Evolutionary conservation across 2,797 vertebrate species (phyloP).

Genomic region (Liparis tanakae): DNA sequence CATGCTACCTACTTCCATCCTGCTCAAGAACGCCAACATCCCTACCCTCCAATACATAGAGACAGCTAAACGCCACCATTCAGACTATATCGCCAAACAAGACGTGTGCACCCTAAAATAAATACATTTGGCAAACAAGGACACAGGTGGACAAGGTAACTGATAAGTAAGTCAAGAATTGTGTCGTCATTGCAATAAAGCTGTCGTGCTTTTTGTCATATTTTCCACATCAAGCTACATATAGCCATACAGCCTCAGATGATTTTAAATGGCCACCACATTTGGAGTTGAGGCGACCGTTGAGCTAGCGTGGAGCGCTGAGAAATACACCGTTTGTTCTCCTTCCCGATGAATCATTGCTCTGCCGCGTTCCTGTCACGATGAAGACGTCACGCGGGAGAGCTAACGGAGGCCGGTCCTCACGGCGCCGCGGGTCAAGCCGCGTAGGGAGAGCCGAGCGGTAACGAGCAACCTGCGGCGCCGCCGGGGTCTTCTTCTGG

Average conservation of each 20-base stretch:
- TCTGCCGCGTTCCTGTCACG: constrained; percentile 14
- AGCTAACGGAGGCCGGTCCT: constrained; percentile 6
- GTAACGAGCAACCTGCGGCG: constrained; percentile 67
- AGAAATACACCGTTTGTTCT: constrained; percentile 6
- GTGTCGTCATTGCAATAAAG: neutral
- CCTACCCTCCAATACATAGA: constrained; percentile 11
- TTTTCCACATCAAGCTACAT: neutral
- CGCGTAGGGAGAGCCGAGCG: constrained; percentile 27
- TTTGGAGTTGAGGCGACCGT: neutral
- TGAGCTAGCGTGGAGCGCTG: neutral
- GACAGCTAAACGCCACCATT: neutral
- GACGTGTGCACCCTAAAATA: neutral
- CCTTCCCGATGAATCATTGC: constrained; percentile 19
- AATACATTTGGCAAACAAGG: neutral
- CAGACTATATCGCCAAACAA: constrained; percentile 1
- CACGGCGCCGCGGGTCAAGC: constrained; percentile 18
- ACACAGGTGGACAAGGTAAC: neutral
- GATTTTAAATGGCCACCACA: neutral
- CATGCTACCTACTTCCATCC: constrained; percentile 27
- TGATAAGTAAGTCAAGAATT: neutral
- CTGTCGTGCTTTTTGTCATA: neutral
- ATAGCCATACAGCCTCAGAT: neutral
- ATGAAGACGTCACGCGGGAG: neutral
- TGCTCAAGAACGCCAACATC: constrained; percentile 19
- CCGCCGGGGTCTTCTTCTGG: neutral